Conservation (phyloP, 2,797 vertebrate genomes). For the Sorex maritimensis region DNA sequence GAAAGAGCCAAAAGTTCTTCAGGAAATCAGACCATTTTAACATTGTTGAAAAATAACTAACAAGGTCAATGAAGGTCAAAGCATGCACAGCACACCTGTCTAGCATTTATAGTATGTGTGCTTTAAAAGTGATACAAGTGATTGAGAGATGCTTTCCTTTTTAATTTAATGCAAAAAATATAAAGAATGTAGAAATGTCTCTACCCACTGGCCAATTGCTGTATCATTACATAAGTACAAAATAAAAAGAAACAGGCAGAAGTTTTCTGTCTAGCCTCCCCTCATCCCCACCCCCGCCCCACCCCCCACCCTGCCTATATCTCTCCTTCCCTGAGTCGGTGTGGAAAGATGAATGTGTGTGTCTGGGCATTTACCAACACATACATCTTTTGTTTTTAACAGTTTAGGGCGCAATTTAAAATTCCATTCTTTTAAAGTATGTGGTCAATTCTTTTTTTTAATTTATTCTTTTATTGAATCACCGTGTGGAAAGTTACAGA, state of each 20-base stretch:
- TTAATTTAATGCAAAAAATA: too few species aligned
- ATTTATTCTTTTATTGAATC: too few species aligned
- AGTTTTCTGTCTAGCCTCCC: too few species aligned
- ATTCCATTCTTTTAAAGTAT: slow-evolving; percentile 19
- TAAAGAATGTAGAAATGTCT: too few species aligned
- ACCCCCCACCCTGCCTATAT: too few species aligned
- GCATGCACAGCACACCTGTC: neutral
- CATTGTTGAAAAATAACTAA: neutral
- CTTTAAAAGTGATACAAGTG: too few species aligned
- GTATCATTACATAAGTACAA: too few species aligned
- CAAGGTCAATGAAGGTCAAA: neutral
- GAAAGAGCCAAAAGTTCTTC: neutral
- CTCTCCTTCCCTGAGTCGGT: neutral
- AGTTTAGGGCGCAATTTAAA: neutral
- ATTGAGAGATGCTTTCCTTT: too few species aligned
- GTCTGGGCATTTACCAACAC: neutral
- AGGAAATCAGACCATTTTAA: neutral
- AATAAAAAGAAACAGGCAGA: too few species aligned
- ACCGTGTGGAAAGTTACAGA: too few species aligned
- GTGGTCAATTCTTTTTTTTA: neutral
- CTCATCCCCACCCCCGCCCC: too few species aligned
- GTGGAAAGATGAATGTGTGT: neutral
- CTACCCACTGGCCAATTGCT: too few species aligned
- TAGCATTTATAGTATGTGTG: neutral
- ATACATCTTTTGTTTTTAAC: neutral